Conservation (phyloP, 2,797 vertebrate species). For the Xenopus petersii region DNA sequence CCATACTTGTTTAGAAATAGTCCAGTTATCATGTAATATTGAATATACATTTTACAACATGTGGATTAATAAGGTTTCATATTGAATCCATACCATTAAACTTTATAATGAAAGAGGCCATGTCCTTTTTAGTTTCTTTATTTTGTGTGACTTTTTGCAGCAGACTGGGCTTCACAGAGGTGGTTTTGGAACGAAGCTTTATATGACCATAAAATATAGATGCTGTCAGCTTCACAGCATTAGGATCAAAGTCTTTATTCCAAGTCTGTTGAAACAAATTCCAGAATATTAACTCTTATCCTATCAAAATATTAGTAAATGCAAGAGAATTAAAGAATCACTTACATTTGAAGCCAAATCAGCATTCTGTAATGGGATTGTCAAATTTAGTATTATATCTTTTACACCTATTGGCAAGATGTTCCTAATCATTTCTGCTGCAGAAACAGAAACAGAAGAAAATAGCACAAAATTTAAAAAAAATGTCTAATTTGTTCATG, state of each 20-base stretch:
- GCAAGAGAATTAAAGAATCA: neutral
- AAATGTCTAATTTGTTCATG: too few species aligned
- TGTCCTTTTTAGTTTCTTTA: conserved; percentile 5
- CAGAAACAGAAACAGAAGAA: too few species aligned
- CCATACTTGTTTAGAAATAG: too few species aligned
- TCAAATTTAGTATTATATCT: conserved; percentile 23
- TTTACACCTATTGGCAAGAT: conserved; percentile 20
- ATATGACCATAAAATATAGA: conserved; percentile 31
- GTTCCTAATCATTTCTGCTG: neutral
- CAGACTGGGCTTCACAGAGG: conserved; percentile 23
- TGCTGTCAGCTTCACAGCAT: conserved; percentile 32
- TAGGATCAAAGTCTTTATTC: conserved; percentile 39
- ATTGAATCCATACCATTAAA: conserved; percentile 43
- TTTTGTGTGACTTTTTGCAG: conserved; percentile 6
- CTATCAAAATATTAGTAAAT: too few species aligned
- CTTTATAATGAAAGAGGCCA: conserved; percentile 13
- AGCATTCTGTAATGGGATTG: conserved; percentile 18
- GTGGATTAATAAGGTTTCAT: neutral
- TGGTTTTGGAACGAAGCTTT: conserved; percentile 41
- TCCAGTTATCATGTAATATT: too few species aligned
- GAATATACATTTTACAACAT: too few species aligned
- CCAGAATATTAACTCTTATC: too few species aligned
- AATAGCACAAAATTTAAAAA: too few species aligned
- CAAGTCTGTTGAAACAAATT: conserved; percentile 25
- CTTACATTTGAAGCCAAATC: conserved; percentile 32